Base-by-base conservation (phyloP, 2,888 invertebrate genomes). In the Epistrophella euchroma region DNA sequence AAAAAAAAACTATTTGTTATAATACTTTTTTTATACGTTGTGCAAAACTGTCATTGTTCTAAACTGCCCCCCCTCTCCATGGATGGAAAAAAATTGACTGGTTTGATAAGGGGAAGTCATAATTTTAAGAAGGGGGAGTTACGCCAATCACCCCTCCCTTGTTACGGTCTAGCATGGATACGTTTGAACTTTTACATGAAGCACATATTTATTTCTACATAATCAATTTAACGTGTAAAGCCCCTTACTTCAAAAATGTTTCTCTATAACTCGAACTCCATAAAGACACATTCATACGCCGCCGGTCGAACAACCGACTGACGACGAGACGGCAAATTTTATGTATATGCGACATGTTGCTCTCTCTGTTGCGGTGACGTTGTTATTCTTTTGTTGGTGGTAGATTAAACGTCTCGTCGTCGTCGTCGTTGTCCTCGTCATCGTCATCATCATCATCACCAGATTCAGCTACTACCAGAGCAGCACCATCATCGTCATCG, bases 341-440 rank as follows among this genome's bases (percentile, higher is more conserved):
- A 66, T 79, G 79, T 84, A 50, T 73, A 66, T 32, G 80, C 52
- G 75, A 81, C 85, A 85, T 85, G 85, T 85, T 85, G 80, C 80
- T 74, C 28, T 74, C 64, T 78, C 83, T 60, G 52, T 74, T 73
- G 79, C 83, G 68, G 83, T 79, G 83, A 72, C 72, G 82, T 83
- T 78, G 73, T 74, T 66, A 66, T 64, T 70, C 60, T 73, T 73
- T 56, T 73, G 56, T 58, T 68, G 68, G 50, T 52, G 25, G 68
- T 37, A n/a, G 50, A 35, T 37, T 43, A 74, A 60, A 79, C 70
- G 80, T 80, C 78, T 73, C 68, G 52, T 56, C 83, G 56, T 78
- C 55, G 43, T 66, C 76, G 55, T 45, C 35, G 58, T 77, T 43
- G 17, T 40, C 55, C n/a, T 58, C 37, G 17, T 55, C 15, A 2